These are phyloP conservation scores for Amphiduros pacificus DNA, from an alignment of 2,888 invertebrate genomes.

Conservation along the genomic window DNA sequence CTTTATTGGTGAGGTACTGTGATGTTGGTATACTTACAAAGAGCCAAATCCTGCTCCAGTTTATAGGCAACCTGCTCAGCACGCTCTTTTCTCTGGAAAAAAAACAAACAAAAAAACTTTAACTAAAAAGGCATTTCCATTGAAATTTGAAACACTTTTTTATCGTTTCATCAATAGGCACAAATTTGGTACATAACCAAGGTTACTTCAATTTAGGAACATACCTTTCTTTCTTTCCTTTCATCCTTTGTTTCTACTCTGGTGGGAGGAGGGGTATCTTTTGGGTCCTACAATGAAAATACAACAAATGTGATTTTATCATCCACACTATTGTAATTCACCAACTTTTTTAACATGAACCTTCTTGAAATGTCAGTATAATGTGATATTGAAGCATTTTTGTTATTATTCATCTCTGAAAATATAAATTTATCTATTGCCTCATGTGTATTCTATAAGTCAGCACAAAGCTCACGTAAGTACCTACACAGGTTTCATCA, in stretches of 20 bases:
- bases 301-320: too few species aligned
- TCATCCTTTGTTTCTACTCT: constrained; percentile 95
- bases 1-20: too few species aligned
- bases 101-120: constrained; percentile 19
- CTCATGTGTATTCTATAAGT: too few species aligned
- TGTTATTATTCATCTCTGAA: too few species aligned
- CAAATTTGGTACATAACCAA: background rate
- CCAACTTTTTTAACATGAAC: too few species aligned
- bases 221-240: constrained; percentile 76
- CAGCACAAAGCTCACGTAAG: too few species aligned
- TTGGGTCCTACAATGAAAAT: constrained; percentile 74
- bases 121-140: background rate
- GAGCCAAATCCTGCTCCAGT: constrained; percentile 79
- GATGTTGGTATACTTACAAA: constrained; percentile 60
- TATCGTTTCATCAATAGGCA: background rate
- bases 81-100: constrained; percentile 75
- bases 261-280: constrained; percentile 94
- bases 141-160: background rate
- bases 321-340: too few species aligned
- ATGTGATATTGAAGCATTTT: too few species aligned
- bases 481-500: too few species aligned
- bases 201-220: too few species aligned
- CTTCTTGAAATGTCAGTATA: too few species aligned
- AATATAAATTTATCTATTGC: too few species aligned
- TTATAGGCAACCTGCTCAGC: constrained; percentile 97